Conservation (phyloP, 2,113 vertebrate genomes). For the Gasterosteus aculeatus region DNA sequence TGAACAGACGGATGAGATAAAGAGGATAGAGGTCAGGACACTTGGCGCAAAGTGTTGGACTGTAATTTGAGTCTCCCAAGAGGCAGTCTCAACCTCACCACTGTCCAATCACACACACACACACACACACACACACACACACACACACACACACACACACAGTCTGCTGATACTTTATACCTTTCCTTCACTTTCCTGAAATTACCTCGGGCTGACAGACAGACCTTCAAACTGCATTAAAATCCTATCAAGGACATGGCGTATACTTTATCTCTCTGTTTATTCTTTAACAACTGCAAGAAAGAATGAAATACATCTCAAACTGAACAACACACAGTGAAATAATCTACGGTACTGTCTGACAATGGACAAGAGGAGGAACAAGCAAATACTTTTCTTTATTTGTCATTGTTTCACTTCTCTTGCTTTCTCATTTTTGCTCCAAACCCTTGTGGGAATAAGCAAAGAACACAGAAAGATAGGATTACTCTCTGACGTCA, state of each 20-base stretch:
- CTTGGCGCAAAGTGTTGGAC: constrained; percentile 19
- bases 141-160: background rate
- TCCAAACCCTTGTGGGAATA: constrained; percentile 14
- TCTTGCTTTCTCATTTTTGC: constrained; percentile 7
- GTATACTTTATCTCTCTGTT: background rate
- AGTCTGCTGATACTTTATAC: constrained; percentile 49
- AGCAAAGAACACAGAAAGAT: constrained; percentile 6
- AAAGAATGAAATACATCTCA: background rate
- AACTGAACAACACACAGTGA: background rate
- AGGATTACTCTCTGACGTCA: constrained; percentile 44
- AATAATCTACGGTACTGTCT: background rate
- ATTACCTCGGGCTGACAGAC: constrained; percentile 33
- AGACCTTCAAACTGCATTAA: constrained; percentile 28
- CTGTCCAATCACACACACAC: constrained; percentile 23
- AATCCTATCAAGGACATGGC: constrained; percentile 27
- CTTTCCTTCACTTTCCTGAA: constrained; percentile 32
- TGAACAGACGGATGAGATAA: constrained; percentile 24
- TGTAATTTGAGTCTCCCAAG: constrained; percentile 59
- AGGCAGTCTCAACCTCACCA: constrained; percentile 51
- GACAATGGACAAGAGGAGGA: background rate
- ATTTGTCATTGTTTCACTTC: background rate
- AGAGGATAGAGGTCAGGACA: constrained; percentile 34
- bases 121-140: background rate
- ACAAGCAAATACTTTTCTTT: background rate
- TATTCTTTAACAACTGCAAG: background rate